Percentiles rank a stretch among this genome's conserved stretches.
Conservation (phyloP, 1,140 invertebrate species). For the Zaprionus camerounensis region DNA sequence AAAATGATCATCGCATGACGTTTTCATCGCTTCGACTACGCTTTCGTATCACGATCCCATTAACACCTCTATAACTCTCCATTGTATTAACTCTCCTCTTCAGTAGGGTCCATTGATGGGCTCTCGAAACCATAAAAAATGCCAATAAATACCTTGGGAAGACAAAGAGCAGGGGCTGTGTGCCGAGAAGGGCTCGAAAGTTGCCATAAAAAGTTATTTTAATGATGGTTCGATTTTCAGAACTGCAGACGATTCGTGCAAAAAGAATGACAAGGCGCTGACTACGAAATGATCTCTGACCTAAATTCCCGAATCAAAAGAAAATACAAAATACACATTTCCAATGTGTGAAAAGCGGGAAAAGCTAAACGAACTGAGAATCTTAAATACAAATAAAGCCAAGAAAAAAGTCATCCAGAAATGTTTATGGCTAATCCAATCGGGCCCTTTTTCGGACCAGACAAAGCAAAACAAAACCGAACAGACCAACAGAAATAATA, state of each 20-base stretch:
- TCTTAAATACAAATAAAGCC: slow-evolving; percentile 35
- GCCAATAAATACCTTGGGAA: slow-evolving; percentile 58
- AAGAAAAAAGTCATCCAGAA: slow-evolving; percentile 68
- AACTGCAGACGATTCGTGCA: slow-evolving; percentile 11
- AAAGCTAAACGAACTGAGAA: slow-evolving; percentile 36
- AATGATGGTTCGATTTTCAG: slow-evolving; percentile 6
- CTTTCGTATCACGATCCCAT: slow-evolving; percentile 44
- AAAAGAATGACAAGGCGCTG: slow-evolving; percentile 16
- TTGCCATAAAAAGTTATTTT: slow-evolving; percentile 27
- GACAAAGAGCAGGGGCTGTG: slow-evolving; percentile 12
- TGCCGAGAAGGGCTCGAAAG: neutral
- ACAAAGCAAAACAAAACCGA: neutral
- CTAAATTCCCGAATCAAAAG: slow-evolving; percentile 59
- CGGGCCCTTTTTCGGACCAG: slow-evolving; percentile 43
- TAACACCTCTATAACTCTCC: slow-evolving; percentile 56
- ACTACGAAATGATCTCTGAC: slow-evolving; percentile 41
- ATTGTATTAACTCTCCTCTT: neutral
- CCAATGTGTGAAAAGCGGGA: slow-evolving; percentile 66
- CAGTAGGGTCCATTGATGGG: neutral
- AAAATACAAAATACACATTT: slow-evolving; percentile 42
- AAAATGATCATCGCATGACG: slow-evolving; percentile 1
- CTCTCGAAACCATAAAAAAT: slow-evolving; percentile 54
- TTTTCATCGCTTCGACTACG: slow-evolving; percentile 7
- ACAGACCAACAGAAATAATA: slow-evolving; percentile 6
- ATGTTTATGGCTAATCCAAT: slow-evolving; percentile 75